Evolutionary conservation across 2,797 vertebrate species (phyloP).

Genomic region (Harpagifer antarcticus): DNA sequence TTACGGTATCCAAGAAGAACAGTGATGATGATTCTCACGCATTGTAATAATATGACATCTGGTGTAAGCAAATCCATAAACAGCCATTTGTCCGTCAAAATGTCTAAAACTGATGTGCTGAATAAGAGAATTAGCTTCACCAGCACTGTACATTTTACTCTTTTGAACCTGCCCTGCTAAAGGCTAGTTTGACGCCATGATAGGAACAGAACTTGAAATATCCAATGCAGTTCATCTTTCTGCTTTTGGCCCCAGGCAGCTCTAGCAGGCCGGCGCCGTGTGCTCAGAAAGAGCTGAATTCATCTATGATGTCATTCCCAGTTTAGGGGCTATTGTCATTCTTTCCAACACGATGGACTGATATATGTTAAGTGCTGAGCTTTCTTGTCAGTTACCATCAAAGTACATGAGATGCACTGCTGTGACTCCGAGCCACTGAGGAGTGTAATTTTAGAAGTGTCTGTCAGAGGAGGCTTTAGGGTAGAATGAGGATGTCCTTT

Average conservation of each 20-base stretch:
- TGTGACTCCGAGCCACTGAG: slow-evolving; percentile 27
- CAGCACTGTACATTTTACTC: not conserved
- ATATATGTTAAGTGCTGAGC: slow-evolving; percentile 17
- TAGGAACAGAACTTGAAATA: slow-evolving; percentile 7
- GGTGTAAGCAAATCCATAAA: not conserved
- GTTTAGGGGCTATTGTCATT: slow-evolving; percentile 29
- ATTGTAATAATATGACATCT: not conserved
- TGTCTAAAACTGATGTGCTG: not conserved
- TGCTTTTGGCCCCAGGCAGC: slow-evolving; percentile 25
- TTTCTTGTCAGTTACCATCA: slow-evolving; percentile 23
- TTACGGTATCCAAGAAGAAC: not conserved
- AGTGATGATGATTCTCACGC: not conserved
- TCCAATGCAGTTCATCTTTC: not conserved
- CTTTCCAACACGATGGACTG: slow-evolving; percentile 17
- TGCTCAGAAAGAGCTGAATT: slow-evolving; percentile 19
- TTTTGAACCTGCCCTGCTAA: not conserved
- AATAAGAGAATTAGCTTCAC: slow-evolving; percentile 1
- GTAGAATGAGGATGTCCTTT: slow-evolving; percentile 38
- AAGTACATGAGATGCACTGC: slow-evolving; percentile 15
- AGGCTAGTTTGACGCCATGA: slow-evolving; percentile 1
- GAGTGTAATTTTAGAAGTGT: slow-evolving; percentile 39
- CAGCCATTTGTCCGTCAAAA: slow-evolving; percentile 12
- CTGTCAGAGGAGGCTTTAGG: slow-evolving; percentile 40
- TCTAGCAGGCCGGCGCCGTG: slow-evolving; percentile 9
- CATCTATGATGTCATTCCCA: slow-evolving; percentile 55